A percentile compares a stretch with the other conserved stretches of the same genome.
Conservation (phyloP, 92 coral and sea anemone genomes). For the Umimayanthus chanpuru region DNA sequence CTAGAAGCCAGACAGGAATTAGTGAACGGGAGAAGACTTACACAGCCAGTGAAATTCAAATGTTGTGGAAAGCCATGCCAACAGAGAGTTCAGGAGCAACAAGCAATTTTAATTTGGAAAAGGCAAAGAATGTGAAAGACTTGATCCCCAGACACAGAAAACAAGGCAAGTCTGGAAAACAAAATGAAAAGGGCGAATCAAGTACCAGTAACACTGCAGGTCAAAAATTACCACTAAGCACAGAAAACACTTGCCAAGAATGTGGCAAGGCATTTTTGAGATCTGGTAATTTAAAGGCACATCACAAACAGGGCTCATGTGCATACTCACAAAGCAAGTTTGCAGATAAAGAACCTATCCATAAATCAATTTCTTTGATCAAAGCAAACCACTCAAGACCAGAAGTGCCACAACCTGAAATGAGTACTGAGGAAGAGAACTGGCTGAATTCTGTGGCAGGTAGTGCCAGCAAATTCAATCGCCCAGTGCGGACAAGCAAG, state of each 20-base stretch:
- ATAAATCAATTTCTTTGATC: background rate
- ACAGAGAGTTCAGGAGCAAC: constrained; percentile 38
- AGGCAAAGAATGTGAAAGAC: constrained; percentile 34
- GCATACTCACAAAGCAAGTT: background rate
- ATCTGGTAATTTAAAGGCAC: constrained; percentile 24
- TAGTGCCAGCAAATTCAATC: constrained; percentile 38
- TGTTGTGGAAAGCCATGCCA: constrained; percentile 11
- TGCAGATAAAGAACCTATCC: background rate
- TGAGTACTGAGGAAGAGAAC: constrained; percentile 25
- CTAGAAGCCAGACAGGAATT: background rate
- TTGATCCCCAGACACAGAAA: constrained; percentile 33
- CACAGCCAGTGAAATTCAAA: constrained; percentile 20
- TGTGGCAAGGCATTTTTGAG: constrained; percentile 43
- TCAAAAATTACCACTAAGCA: background rate
- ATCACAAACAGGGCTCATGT: background rate
- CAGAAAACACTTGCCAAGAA: constrained; percentile 32
- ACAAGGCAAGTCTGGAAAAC: background rate
- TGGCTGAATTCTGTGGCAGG: constrained; percentile 41
- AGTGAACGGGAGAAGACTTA: constrained; percentile 6
- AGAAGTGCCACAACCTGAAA: background rate
- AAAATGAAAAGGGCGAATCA: background rate
- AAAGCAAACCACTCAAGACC: constrained; percentile 14
- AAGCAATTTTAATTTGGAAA: constrained; percentile 32
- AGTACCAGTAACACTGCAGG: background rate
- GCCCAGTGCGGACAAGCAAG: constrained; percentile 17